Conservation (phyloP, 2,113 vertebrate species). For the Oryzias woworae region DNA sequence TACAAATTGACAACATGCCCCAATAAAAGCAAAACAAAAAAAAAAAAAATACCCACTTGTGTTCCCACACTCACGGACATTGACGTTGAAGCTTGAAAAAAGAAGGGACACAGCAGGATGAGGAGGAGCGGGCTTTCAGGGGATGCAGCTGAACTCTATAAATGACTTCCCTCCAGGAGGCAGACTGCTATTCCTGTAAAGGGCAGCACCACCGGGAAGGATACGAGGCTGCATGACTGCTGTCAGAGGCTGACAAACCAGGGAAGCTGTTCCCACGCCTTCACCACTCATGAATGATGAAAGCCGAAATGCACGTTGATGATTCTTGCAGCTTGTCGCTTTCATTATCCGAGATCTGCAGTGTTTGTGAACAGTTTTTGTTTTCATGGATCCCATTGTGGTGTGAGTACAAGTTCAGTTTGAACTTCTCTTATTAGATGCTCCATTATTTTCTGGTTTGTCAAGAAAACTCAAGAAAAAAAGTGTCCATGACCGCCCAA, state of each 20-base stretch:
- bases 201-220: slow-evolving; percentile 55
- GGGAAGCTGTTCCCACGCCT: slow-evolving; percentile 21
- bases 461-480: neutral
- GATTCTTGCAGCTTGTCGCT: slow-evolving; percentile 9
- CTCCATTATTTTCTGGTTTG: neutral
- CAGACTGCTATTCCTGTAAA: slow-evolving; percentile 51
- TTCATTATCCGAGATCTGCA: neutral
- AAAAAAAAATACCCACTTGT: slow-evolving; percentile 2
- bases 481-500: neutral
- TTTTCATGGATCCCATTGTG: slow-evolving; percentile 17
- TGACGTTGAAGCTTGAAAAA: slow-evolving; percentile 34
- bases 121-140: slow-evolving; percentile 47
- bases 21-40: slow-evolving; percentile 6
- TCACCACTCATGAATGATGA: slow-evolving; percentile 3
- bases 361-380: slow-evolving; percentile 18
- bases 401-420: slow-evolving; percentile 10
- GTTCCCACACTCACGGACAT: slow-evolving; percentile 55
- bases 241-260: slow-evolving; percentile 19
- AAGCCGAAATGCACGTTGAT: slow-evolving; percentile 33
- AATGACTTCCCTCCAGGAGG: slow-evolving; percentile 51
- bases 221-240: slow-evolving; percentile 42
- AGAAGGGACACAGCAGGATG: slow-evolving; percentile 12
- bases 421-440: slow-evolving; percentile 1
- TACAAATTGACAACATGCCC: slow-evolving; percentile 23
- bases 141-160: slow-evolving; percentile 68